A percentile compares a stretch with the other conserved stretches of the same genome.
Evolutionary conservation across 2,113 vertebrate species (phyloP).

Genomic region (Nestor notabilis): DNA sequence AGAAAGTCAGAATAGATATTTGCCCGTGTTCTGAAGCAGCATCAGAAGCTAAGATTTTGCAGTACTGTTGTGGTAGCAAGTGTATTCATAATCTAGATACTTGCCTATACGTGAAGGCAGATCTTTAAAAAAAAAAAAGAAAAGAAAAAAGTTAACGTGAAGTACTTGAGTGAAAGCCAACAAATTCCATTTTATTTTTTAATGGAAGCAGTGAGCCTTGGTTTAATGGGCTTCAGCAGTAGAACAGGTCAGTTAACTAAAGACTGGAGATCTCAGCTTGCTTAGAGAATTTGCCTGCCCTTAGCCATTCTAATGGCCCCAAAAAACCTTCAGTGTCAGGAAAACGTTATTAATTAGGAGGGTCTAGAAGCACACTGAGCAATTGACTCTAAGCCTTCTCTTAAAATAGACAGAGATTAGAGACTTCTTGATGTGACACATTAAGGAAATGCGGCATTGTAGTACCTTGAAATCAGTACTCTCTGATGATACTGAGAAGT

Average conservation of each 20-base stretch:
- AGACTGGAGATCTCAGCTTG: neutral
- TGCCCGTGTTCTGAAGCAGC: neutral
- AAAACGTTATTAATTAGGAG: neutral
- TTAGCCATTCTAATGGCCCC: neutral
- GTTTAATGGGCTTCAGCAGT: neutral
- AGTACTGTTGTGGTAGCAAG: neutral
- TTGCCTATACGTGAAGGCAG: neutral
- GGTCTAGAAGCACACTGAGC: neutral
- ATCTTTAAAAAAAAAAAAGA: rapidly evolving
- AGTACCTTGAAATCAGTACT: neutral
- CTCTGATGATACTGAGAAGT: neutral
- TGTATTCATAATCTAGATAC: neutral
- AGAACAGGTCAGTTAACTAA: neutral
- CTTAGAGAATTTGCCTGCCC: neutral
- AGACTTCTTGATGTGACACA: neutral
- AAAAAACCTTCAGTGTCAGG: neutral
- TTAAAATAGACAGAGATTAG: neutral
- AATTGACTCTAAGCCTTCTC: neutral
- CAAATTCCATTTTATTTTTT: neutral
- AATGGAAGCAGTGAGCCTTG: neutral
- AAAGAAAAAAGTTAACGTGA: neutral
- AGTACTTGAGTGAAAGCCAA: neutral
- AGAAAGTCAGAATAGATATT: neutral
- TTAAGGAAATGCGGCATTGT: neutral
- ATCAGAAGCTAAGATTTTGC: neutral